Evolutionary conservation across 2,888 invertebrate genomes (phyloP).

Genomic region (Hipparchia semele): DNA sequence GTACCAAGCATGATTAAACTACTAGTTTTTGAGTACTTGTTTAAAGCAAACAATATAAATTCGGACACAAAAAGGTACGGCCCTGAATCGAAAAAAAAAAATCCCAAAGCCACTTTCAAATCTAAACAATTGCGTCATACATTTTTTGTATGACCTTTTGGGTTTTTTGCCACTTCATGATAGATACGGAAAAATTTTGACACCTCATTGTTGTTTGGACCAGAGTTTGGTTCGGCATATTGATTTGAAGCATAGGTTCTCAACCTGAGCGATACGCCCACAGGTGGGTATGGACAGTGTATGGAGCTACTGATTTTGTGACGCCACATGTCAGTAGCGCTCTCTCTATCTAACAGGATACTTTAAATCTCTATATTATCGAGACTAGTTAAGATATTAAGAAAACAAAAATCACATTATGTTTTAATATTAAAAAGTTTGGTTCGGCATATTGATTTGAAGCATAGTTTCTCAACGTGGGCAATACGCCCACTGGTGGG

Average conservation of each 20-base stretch:
- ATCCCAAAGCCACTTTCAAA: conserved; percentile 28
- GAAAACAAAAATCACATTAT: too few species aligned
- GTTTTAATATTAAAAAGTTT: too few species aligned
- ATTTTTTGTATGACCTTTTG: conserved; percentile 25
- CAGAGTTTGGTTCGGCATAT: not conserved
- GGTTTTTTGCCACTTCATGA: conserved; percentile 12
- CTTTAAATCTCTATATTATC: too few species aligned
- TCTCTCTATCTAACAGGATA: too few species aligned
- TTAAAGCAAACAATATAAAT: not conserved
- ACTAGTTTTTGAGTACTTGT: not conserved
- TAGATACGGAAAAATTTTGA: conserved; percentile 22
- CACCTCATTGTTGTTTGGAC: conserved; percentile 17
- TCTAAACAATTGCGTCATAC: conserved; percentile 23
- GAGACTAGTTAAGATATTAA: too few species aligned
- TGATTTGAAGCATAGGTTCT: too few species aligned
- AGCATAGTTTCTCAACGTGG: too few species aligned
- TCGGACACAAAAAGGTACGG: conserved; percentile 4
- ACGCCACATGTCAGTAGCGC: too few species aligned
- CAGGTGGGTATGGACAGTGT: too few species aligned
- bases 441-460: not conserved
- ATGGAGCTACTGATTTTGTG: too few species aligned
- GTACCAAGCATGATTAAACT: not conserved
- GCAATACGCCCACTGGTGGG: too few species aligned
- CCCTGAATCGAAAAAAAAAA: conserved; percentile 26
- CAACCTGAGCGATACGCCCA: too few species aligned